A percentile compares a stretch with the other conserved stretches of the same genome.
phyloP scores from a whole-genome alignment of 1,140 invertebrate genomes.

The Phymastichus coffea region DNA sequence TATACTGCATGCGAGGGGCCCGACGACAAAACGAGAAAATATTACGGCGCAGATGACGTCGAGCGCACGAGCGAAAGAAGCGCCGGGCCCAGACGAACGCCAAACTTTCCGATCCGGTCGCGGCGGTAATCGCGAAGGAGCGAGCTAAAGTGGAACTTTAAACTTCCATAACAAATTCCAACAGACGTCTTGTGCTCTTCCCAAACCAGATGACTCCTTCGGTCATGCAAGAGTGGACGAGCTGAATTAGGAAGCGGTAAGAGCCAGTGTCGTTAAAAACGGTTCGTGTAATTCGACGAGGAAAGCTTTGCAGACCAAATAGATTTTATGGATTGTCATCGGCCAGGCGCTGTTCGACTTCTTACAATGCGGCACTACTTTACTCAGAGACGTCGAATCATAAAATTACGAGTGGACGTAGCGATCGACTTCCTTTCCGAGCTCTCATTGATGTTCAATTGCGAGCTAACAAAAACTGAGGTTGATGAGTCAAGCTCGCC shows the following conservation, averaged over 20 bases:
- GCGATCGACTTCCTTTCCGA: too few species aligned
- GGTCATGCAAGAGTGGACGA: constrained; percentile 14
- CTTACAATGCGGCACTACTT: too few species aligned
- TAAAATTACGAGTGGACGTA: too few species aligned
- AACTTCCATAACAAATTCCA: constrained; percentile 46
- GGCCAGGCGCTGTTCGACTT: too few species aligned
- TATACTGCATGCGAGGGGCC: too few species aligned
- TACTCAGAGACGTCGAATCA: too few species aligned
- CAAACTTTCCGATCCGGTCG: constrained; percentile 37
- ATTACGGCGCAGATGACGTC: not conserved
- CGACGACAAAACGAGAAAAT: constrained; percentile 9
- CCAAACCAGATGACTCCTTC: constrained; percentile 29
- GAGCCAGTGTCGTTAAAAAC: not conserved
- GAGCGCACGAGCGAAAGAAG: not conserved
- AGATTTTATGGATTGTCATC: constrained; percentile 18
- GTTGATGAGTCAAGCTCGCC: too few species aligned
- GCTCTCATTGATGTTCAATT: too few species aligned
- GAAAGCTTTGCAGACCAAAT: constrained; percentile 15
- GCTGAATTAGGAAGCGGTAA: constrained; percentile 21
- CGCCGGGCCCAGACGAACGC: constrained; percentile 29
- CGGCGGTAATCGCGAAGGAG: constrained; percentile 37
- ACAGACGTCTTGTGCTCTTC: constrained; percentile 36
- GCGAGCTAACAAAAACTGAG: too few species aligned
- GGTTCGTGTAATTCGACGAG: not conserved
- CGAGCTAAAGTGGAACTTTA: constrained; percentile 43